These are phyloP conservation scores for Platycheirus albimanus DNA, from an alignment of 2,888 invertebrate genomes.

Conservation along the genomic window DNA sequence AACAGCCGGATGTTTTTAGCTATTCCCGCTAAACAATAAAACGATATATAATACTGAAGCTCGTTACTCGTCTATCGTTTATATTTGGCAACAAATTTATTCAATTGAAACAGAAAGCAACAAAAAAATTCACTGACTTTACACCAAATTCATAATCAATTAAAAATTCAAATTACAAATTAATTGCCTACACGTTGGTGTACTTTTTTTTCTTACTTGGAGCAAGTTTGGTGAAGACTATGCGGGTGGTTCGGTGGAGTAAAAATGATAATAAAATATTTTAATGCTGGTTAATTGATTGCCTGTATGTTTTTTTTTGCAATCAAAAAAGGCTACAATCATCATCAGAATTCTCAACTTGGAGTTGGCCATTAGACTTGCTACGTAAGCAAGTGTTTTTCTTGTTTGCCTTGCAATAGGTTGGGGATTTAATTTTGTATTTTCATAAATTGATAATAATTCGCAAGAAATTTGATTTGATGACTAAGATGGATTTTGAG, in stretches of 20 bases:
- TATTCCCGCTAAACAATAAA: too few relatives aligned
- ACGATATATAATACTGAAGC: constrained; percentile 26
- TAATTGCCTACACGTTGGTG: constrained; percentile 51
- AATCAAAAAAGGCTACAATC: constrained; percentile 64
- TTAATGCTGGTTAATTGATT: constrained; percentile 65
- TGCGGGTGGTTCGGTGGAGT: constrained; percentile 51
- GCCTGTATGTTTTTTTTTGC: constrained; percentile 45
- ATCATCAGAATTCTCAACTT: constrained; percentile 62
- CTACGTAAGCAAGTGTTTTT: constrained; percentile 36
- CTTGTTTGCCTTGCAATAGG: constrained; percentile 27
- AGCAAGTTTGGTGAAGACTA: constrained; percentile 1
- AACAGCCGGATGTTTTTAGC: constrained; percentile 45
- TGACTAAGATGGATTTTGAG: too few relatives aligned
- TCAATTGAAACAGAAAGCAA: neutral
- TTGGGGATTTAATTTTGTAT: constrained; percentile 9
- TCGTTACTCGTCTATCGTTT: constrained; percentile 5
- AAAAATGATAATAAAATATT: constrained; percentile 53
- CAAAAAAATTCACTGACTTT: constrained; percentile 56
- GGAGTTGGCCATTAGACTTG: constrained; percentile 45
- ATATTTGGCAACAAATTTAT: constrained; percentile 37
- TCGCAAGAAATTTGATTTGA: neutral
- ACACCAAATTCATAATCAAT: constrained; percentile 60
- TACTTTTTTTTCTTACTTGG: constrained; percentile 3
- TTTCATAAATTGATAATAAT: neutral
- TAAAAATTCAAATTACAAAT: constrained; percentile 64